Conservation (phyloP, 1,140 invertebrate species). For the Eufriesea mexicana region DNA sequence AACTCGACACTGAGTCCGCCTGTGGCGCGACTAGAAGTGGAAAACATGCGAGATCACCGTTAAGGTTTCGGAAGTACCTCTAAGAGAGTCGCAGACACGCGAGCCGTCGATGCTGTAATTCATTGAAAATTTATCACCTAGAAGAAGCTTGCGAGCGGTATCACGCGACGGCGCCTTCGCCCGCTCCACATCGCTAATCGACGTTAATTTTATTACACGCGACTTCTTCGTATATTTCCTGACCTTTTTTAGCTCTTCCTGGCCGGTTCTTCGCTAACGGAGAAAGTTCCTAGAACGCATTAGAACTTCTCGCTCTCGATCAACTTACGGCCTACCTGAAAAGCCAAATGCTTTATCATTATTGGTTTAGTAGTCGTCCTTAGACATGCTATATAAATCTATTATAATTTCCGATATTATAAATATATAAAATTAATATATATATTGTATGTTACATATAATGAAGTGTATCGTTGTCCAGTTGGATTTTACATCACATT, state of each 20-base stretch:
- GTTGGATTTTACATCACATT: too few relatives aligned
- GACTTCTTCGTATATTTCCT: slow-evolving; percentile 14
- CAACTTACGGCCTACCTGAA: background rate
- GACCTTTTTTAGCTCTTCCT: background rate
- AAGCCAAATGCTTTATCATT: background rate
- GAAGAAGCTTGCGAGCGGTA: slow-evolving; percentile 15
- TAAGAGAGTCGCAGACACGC: slow-evolving; percentile 58
- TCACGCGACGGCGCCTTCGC: slow-evolving; percentile 50
- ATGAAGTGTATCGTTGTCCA: too few relatives aligned
- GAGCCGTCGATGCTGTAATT: slow-evolving; percentile 50
- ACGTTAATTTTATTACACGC: slow-evolving; percentile 50
- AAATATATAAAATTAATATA: too few relatives aligned
- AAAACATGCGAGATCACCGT: slow-evolving; percentile 57
- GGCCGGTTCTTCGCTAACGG: background rate
- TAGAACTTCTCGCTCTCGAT: too few relatives aligned
- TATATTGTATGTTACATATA: too few relatives aligned
- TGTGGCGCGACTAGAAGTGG: slow-evolving; percentile 16
- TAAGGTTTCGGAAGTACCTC: slow-evolving; percentile 61
- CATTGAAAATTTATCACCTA: slow-evolving; percentile 62
- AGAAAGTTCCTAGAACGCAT: slow-evolving; percentile 25
- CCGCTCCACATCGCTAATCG: slow-evolving; percentile 19
- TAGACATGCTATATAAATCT: background rate
- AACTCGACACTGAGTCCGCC: slow-evolving; percentile 41
- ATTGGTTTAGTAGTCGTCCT: background rate
- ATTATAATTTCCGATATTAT: too few relatives aligned